Conservation (phyloP, 2,797 vertebrate species). For the Schizopygopsis malacanthus region DNA sequence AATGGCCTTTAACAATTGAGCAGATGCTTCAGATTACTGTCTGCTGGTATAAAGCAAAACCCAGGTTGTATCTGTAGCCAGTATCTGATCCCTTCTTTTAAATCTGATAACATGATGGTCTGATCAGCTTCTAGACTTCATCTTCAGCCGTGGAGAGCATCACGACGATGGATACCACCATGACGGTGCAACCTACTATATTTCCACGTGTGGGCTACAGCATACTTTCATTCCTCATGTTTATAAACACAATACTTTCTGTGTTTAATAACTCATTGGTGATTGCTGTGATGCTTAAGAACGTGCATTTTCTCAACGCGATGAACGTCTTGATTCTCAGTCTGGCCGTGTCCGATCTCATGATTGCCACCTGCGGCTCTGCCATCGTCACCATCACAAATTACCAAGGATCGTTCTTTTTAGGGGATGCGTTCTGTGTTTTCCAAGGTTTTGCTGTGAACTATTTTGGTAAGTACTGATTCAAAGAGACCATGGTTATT, state of each 20-base stretch:
- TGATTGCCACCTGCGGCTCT: constrained; percentile 75
- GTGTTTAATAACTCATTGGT: constrained; percentile 77
- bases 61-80: not conserved
- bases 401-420: constrained; percentile 75
- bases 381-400: constrained; percentile 76
- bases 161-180: constrained; percentile 52
- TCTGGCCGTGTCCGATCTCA: constrained; percentile 73
- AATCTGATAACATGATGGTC: not conserved
- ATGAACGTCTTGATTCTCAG: constrained; percentile 72
- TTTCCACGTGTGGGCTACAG: constrained; percentile 75
- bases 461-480: constrained; percentile 76
- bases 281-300: constrained; percentile 68
- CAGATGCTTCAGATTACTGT: constrained; percentile 26
- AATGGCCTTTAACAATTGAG: constrained; percentile 17
- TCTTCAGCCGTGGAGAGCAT: constrained; percentile 64
- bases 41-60: not conserved
- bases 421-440: constrained; percentile 72
- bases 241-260: constrained; percentile 71
- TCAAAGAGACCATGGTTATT: not conserved
- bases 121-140: constrained; percentile 1
- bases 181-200: constrained; percentile 62
- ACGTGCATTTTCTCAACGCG: constrained; percentile 65
- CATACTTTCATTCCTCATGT: constrained; percentile 77
- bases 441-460: constrained; percentile 80
- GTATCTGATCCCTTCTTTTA: not conserved